Evolutionary conservation across 2,113 vertebrate genomes (phyloP).

Genomic region (Corythoichthys intestinalis): DNA sequence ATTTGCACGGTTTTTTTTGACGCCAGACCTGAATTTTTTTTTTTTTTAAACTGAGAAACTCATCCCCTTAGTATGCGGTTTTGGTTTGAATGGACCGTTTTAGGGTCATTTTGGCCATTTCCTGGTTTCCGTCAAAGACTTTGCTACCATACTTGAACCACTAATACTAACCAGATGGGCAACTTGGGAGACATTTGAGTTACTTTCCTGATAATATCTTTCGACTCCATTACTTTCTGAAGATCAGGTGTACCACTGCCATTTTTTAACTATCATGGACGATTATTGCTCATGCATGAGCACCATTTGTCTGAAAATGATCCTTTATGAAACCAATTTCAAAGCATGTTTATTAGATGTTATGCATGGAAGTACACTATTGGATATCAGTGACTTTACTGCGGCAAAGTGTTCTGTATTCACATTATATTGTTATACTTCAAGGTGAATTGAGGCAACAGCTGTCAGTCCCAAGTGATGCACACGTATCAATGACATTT

Average conservation of each 20-base stretch:
- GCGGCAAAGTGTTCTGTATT: not conserved
- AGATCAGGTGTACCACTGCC: not conserved
- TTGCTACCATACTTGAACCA: not conserved
- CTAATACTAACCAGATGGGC: not conserved
- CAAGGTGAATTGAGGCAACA: constrained; percentile 52
- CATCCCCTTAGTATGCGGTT: not conserved
- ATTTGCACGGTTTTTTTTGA: no score
- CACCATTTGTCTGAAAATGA: not conserved
- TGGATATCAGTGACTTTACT: not conserved
- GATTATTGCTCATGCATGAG: not conserved
- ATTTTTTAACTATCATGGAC: not conserved
- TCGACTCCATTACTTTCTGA: not conserved
- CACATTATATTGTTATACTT: constrained; percentile 7
- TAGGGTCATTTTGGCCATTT: not conserved
- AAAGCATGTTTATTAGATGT: not conserved
- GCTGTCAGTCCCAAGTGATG: not conserved
- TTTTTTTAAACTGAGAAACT: not conserved
- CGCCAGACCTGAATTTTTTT: no score
- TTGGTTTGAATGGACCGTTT: not conserved
- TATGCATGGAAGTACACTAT: not conserved
- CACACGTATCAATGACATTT: not conserved
- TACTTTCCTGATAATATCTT: not conserved
- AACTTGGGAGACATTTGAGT: not conserved
- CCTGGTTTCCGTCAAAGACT: not conserved
- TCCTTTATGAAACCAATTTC: not conserved